These are phyloP conservation scores for Panonychus citri DNA, from an alignment of 1,140 invertebrate species.

Conservation along the genomic window DNA sequence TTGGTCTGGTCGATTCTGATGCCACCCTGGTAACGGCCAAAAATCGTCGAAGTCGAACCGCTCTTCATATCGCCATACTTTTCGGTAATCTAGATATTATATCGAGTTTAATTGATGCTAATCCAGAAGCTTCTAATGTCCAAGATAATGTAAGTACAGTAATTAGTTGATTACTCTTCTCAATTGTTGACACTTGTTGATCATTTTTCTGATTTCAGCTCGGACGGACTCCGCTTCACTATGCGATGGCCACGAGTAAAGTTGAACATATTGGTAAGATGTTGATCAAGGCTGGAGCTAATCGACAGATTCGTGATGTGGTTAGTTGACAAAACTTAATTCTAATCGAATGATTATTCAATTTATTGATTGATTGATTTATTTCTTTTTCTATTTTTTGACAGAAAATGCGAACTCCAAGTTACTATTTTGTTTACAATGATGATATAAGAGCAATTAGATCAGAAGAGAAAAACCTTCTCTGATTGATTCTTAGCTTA, in stretches of 20 bases:
- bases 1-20: constrained; percentile 30
- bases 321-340: constrained; percentile 22
- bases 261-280: constrained; percentile 52
- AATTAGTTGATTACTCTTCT: neutral
- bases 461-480: constrained; percentile 10
- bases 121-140: constrained; percentile 41
- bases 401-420: constrained; percentile 54
- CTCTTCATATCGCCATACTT: constrained; percentile 56
- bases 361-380: no score
- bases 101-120: constrained; percentile 40
- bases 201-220: constrained; percentile 31
- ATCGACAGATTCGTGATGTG: constrained; percentile 53
- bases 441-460: constrained; percentile 37
- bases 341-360: no score
- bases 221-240: constrained; percentile 59
- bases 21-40: constrained; percentile 42
- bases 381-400: neutral
- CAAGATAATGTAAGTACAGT: constrained; percentile 54
- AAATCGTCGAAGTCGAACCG: constrained; percentile 37
- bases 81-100: constrained; percentile 51
- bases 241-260: constrained; percentile 62
- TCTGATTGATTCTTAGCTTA: no score
- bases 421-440: constrained; percentile 79
- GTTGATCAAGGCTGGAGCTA: constrained; percentile 52
- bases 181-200: neutral